Conservation (phyloP, 2,888 invertebrate genomes). For the Eurytoma californica region DNA sequence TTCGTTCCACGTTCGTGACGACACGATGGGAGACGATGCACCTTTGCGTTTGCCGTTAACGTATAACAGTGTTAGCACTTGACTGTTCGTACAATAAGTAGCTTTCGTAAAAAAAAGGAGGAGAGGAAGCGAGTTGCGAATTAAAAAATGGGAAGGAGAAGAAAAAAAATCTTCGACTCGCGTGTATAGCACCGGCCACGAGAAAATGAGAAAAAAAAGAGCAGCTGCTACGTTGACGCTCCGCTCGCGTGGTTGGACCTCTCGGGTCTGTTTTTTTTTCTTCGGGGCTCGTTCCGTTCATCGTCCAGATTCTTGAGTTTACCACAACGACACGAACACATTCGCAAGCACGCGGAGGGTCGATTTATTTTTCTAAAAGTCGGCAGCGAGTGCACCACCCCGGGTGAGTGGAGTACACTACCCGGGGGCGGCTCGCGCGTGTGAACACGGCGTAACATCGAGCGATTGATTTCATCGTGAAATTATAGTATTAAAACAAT, state of each 20-base stretch:
- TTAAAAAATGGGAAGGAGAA: background rate
- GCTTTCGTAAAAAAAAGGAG: constrained; percentile 38
- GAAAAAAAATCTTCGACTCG: too few species aligned
- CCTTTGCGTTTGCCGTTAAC: background rate
- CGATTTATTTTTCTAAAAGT: constrained; percentile 29
- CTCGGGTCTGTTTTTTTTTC: too few species aligned
- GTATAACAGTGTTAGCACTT: constrained; percentile 36
- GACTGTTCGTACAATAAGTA: constrained; percentile 56
- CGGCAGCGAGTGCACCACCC: constrained; percentile 15
- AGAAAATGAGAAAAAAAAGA: too few species aligned
- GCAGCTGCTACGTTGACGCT: too few species aligned
- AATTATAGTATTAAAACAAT: constrained; percentile 7
- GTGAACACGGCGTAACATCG: background rate
- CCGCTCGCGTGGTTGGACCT: too few species aligned
- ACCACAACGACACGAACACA: too few species aligned
- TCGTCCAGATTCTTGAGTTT: background rate
- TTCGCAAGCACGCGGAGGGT: background rate
- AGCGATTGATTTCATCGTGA: constrained; percentile 14
- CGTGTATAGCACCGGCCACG: too few species aligned
- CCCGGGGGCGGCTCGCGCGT: constrained; percentile 15
- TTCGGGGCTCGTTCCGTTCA: too few species aligned
- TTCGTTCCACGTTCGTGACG: background rate
- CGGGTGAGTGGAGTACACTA: constrained; percentile 30
- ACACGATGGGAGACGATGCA: too few species aligned
- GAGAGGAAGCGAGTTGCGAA: constrained; percentile 9